Conservation (phyloP, 2,888 invertebrate genomes). For the Lepidochrysops patricia region DNA sequence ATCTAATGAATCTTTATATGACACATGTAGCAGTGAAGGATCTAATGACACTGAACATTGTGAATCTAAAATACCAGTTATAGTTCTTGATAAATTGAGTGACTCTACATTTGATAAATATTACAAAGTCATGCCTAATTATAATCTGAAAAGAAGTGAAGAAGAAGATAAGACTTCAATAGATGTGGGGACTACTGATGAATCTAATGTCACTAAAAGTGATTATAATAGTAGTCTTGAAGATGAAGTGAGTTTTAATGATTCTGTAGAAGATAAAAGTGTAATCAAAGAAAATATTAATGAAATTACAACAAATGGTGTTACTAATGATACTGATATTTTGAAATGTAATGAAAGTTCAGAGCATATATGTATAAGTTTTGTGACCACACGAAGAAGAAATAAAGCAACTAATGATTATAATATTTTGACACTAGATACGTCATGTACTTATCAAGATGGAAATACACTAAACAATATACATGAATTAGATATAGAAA, state of each 20-base stretch:
- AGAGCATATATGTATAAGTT: constrained; percentile 43
- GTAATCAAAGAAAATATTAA: constrained; percentile 16
- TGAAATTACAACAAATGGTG: constrained; percentile 15
- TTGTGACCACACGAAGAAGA: constrained; percentile 57
- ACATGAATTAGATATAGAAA: constrained; percentile 28
- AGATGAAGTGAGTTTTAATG: constrained; percentile 19
- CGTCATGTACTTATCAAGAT: constrained; percentile 35
- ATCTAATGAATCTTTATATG: constrained; percentile 43
- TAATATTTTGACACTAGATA: constrained; percentile 38
- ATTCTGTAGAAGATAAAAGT: constrained; percentile 19
- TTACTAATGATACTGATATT: constrained; percentile 19
- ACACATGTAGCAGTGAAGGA: constrained; percentile 50
- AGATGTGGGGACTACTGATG: not conserved
- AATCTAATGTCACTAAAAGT: constrained; percentile 15
- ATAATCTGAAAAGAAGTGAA: constrained; percentile 16
- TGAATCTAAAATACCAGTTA: constrained; percentile 32
- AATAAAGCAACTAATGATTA: constrained; percentile 44
- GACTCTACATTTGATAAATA: constrained; percentile 43
- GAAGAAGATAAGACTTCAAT: not conserved
- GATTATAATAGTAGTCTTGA: constrained; percentile 27
- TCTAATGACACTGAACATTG: constrained; percentile 14
- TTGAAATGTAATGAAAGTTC: constrained; percentile 9
- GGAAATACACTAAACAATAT: constrained; percentile 40
- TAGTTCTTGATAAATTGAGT: constrained; percentile 41
- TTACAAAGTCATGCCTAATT: constrained; percentile 32